phyloP scores from a whole-genome alignment of 2,888 invertebrate species.

The Homarus gammarus region DNA sequence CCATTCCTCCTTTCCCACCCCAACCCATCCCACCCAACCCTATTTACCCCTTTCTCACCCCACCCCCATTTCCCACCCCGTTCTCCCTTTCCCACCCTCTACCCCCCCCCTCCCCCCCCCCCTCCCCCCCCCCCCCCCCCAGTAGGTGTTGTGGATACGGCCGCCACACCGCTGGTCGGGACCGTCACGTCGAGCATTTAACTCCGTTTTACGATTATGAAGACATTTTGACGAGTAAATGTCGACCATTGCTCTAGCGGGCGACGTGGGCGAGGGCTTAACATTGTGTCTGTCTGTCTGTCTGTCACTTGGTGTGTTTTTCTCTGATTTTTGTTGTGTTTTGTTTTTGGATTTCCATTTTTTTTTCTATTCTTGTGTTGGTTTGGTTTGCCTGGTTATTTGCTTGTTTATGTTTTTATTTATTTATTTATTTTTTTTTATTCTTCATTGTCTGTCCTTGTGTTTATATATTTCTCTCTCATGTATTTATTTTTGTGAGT shows the following conservation, averaged over 20 bases:
- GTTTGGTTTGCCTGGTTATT: too few species aligned
- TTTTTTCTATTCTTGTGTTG: too few species aligned
- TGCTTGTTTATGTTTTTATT: too few species aligned
- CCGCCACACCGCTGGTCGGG: neutral
- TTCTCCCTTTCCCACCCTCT: slow-evolving; percentile 12
- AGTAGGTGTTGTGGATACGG: neutral
- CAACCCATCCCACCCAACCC: neutral
- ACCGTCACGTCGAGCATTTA: neutral
- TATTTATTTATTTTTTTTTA: neutral
- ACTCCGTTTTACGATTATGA: slow-evolving; percentile 7
- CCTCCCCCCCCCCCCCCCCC: neutral
- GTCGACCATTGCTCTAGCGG: neutral
- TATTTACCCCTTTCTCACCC: too few species aligned
- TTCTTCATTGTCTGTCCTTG: neutral
- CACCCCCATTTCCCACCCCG: too few species aligned
- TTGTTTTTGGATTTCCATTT: too few species aligned
- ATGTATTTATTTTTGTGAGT: too few species aligned
- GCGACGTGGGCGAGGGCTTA: neutral
- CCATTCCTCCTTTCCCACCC: neutral
- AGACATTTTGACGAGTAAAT: slow-evolving; percentile 10
- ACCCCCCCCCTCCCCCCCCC: neutral
- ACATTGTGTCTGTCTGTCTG: neutral
- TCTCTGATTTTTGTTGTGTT: neutral
- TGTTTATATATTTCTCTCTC: neutral
- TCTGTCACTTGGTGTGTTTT: neutral